A percentile compares a stretch with the other conserved stretches of the same genome.
phyloP scores from a whole-genome alignment of 1,140 invertebrate species.

The Phymorhynchus buccinoides region DNA sequence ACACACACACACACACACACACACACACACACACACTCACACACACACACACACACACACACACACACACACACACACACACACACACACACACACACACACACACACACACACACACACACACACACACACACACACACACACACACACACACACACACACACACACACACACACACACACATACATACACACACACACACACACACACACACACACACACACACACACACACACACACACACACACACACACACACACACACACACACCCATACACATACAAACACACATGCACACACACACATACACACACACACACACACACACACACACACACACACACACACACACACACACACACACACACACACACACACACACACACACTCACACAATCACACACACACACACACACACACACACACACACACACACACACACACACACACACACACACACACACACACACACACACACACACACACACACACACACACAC shows the following conservation, averaged over 20 bases:
- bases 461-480: neutral
- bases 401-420: too few relatives aligned
- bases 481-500: neutral
- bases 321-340: neutral
- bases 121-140: neutral
- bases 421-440: too few relatives aligned
- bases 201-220: neutral
- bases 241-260: neutral
- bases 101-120: slow-evolving; percentile 16
- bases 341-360: neutral
- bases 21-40: neutral
- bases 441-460: neutral
- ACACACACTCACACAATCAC: too few relatives aligned
- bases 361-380: neutral
- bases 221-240: neutral
- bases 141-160: neutral
- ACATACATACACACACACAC: slow-evolving; percentile 2
- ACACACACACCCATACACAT: neutral
- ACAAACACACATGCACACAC: neutral
- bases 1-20: neutral
- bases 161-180: neutral
- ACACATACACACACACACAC: neutral
- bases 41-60: neutral
- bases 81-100: slow-evolving; percentile 7
- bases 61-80: slow-evolving; percentile 2